phyloP scores from a whole-genome alignment of 2,797 vertebrate species.

The Sebastes hopkinsi region DNA sequence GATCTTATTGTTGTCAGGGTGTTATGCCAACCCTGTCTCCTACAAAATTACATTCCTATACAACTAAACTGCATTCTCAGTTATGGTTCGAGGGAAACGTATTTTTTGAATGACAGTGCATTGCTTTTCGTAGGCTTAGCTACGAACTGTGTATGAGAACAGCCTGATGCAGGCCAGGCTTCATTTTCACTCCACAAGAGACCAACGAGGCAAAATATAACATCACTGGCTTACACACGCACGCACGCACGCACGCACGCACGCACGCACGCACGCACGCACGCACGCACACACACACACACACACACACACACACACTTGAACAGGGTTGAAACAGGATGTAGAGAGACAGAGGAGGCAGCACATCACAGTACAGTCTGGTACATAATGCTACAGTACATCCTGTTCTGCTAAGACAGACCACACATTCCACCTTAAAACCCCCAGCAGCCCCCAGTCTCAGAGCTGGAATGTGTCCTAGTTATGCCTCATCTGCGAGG shows the following conservation, averaged over 20 bases:
- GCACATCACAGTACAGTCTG: background rate
- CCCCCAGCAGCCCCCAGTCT: background rate
- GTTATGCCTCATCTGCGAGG: conserved; percentile 33
- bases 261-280: background rate
- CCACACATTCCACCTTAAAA: conserved; percentile 16
- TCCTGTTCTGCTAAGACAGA: conserved; percentile 15
- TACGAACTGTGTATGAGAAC: too few relatives aligned
- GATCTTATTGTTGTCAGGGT: background rate
- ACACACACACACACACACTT: background rate
- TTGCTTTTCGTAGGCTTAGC: background rate
- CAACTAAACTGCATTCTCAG: too few relatives aligned
- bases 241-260: background rate
- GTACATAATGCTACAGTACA: conserved; percentile 22
- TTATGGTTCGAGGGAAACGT: too few relatives aligned
- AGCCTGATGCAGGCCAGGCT: background rate
- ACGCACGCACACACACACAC: background rate
- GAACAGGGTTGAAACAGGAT: background rate
- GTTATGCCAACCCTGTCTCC: too few relatives aligned
- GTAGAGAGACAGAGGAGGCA: conserved; percentile 1
- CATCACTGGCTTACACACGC: background rate
- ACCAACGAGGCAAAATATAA: background rate
- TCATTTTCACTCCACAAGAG: conserved; percentile 13
- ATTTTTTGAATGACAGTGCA: background rate
- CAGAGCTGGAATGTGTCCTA: conserved; percentile 28
- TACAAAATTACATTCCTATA: too few relatives aligned